phyloP scores from a whole-genome alignment of 1,140 invertebrate genomes.

The Hyphantria cunea region DNA sequence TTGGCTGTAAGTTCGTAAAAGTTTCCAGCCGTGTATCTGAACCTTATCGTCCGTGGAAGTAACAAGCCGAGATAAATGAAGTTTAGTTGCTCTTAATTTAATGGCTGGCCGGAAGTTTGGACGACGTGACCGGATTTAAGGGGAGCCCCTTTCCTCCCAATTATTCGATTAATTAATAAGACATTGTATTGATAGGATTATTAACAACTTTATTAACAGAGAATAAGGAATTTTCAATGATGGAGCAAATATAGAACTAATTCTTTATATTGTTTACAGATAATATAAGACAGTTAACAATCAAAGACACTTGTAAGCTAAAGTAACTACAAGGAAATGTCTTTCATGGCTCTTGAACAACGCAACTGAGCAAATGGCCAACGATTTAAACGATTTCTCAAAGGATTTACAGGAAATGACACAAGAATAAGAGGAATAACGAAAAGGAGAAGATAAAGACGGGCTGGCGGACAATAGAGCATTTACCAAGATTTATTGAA shows the following conservation, averaged over 20 bases:
- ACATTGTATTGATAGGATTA: slow-evolving; percentile 26
- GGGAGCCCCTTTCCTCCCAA: slow-evolving; percentile 34
- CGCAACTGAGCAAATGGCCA: slow-evolving; percentile 29
- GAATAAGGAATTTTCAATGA: background rate
- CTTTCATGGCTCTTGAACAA: slow-evolving; percentile 21
- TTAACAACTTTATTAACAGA: slow-evolving; percentile 18
- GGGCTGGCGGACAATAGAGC: slow-evolving; percentile 14
- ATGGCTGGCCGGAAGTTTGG: slow-evolving; percentile 68
- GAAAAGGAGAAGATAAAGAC: slow-evolving; percentile 17
- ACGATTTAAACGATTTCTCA: slow-evolving; percentile 31
- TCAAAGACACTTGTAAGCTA: slow-evolving; percentile 15
- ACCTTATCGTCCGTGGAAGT: slow-evolving; percentile 74
- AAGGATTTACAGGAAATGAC: slow-evolving; percentile 29
- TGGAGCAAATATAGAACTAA: slow-evolving; percentile 4
- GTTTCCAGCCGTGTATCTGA: slow-evolving; percentile 67
- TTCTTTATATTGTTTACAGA: slow-evolving; percentile 9
- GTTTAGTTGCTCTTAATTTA: slow-evolving; percentile 78
- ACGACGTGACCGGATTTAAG: slow-evolving; percentile 58
- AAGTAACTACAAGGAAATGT: slow-evolving; percentile 25
- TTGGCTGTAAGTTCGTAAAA: slow-evolving; percentile 61
- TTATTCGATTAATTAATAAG: slow-evolving; percentile 43
- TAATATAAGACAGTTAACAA: slow-evolving; percentile 11
- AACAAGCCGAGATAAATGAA: slow-evolving; percentile 78
- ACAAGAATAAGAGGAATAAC: slow-evolving; percentile 20
- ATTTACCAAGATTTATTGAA: slow-evolving; percentile 31